Conservation (phyloP, 92 coral and sea anemone species). For the Epizoanthus rinbou region DNA sequence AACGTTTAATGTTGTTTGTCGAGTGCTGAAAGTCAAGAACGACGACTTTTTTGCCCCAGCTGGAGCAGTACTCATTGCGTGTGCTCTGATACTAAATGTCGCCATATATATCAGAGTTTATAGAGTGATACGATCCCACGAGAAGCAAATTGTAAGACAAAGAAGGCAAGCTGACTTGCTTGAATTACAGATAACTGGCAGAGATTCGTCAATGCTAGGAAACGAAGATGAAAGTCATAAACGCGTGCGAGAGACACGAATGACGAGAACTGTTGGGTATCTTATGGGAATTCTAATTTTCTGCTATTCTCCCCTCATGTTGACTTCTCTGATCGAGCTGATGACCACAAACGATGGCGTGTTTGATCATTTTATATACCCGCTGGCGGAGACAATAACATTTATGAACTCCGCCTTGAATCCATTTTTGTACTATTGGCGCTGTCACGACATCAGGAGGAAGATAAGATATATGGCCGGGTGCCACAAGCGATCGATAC, state of each 20-base stretch:
- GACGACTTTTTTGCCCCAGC: constrained; percentile 52
- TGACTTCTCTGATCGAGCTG: constrained; percentile 39
- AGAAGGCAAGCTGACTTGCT: not conserved
- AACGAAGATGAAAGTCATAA: not conserved
- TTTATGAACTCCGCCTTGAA: constrained; percentile 44
- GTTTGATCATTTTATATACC: constrained; percentile 50
- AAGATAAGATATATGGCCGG: not conserved
- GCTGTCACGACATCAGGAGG: constrained; percentile 40
- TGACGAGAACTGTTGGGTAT: constrained; percentile 51
- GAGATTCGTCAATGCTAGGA: not conserved
- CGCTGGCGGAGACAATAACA: constrained; percentile 46
- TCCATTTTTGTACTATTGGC: constrained; percentile 49
- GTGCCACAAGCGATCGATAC: not conserved
- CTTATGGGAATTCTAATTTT: constrained; percentile 34
- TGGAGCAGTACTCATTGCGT: constrained; percentile 27
- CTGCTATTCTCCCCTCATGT: constrained; percentile 42
- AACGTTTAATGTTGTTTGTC: constrained; percentile 40
- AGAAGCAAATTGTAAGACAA: constrained; percentile 38
- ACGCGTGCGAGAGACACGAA: constrained; percentile 23
- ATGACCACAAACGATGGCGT: constrained; percentile 21
- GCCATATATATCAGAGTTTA: constrained; percentile 15
- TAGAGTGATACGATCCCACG: constrained; percentile 31
- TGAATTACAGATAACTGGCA: not conserved
- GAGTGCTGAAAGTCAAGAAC: constrained; percentile 45
- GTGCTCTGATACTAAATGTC: constrained; percentile 19